A percentile compares a stretch with the other conserved stretches of the same genome.
phyloP scores from a whole-genome alignment of 2,888 invertebrate species.

The Sphaerophoria taeniata region DNA sequence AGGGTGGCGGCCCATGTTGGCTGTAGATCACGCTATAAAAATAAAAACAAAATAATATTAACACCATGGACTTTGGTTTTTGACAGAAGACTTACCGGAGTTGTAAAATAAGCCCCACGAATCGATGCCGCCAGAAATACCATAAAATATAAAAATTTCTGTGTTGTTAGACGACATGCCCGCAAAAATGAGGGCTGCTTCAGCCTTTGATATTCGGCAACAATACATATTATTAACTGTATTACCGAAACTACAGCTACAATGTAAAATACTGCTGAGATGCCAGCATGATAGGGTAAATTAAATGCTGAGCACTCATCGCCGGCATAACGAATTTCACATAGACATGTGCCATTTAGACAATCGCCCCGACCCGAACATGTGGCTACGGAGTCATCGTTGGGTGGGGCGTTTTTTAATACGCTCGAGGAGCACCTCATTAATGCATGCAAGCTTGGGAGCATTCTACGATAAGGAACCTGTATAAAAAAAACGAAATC shows the following conservation, averaged over 20 bases:
- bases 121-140: constrained; percentile 93
- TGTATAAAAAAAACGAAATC: constrained; percentile 69
- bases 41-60: constrained; percentile 69
- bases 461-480: constrained; percentile 81
- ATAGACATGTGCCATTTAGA: constrained; percentile 94
- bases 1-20: constrained; percentile 94
- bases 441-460: constrained; percentile 82
- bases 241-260: constrained; percentile 93
- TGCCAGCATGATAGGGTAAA: constrained; percentile 89
- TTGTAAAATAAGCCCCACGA: constrained; percentile 94
- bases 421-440: constrained; percentile 83
- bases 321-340: constrained; percentile 94
- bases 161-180: constrained; percentile 94
- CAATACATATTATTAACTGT: constrained; percentile 92
- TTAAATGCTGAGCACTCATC: constrained; percentile 92
- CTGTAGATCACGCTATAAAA: constrained; percentile 88
- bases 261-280: constrained; percentile 90
- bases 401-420: constrained; percentile 79
- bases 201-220: constrained; percentile 91
- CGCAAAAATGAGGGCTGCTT: constrained; percentile 92
- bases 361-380: constrained; percentile 96
- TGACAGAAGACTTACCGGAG: constrained; percentile 87
- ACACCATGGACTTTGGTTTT: background rate
- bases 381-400: constrained; percentile 78
- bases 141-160: constrained; percentile 94